Evolutionary conservation across 2,888 invertebrate genomes (phyloP).

Genomic region (Glaucopsyche alexis): DNA sequence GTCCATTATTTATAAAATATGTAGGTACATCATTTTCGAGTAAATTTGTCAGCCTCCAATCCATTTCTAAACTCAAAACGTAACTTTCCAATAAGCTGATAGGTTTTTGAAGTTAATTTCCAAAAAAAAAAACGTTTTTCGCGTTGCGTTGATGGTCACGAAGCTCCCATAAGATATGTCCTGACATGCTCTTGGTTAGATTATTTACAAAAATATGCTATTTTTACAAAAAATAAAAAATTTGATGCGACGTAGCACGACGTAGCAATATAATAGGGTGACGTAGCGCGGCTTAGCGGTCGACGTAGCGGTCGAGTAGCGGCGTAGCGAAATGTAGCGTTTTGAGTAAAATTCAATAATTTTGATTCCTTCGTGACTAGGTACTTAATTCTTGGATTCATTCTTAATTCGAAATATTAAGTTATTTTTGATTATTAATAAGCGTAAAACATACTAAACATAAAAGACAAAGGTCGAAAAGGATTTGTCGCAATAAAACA

Average conservation of each 20-base stretch:
- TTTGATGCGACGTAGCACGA: neutral
- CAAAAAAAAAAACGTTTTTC: too few species aligned
- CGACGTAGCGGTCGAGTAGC: neutral
- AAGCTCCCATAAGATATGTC: too few species aligned
- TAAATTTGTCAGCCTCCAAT: too few species aligned
- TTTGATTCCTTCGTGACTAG: neutral
- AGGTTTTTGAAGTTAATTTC: too few species aligned
- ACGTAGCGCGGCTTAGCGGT: neutral
- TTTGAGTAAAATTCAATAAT: too few species aligned
- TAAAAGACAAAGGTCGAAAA: constrained; percentile 2
- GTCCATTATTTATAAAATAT: too few species aligned
- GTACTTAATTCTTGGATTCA: neutral
- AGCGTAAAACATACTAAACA: neutral
- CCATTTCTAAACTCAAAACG: too few species aligned
- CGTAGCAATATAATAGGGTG: neutral
- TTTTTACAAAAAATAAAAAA: neutral
- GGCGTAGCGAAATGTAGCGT: neutral
- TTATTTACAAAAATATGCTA: too few species aligned
- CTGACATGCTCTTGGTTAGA: too few species aligned
- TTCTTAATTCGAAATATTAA: neutral
- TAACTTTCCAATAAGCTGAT: too few species aligned
- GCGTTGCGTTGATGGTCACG: too few species aligned
- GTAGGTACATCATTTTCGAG: too few species aligned
- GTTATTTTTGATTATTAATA: neutral
- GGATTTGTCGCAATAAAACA: constrained; percentile 5